Conservation (phyloP, 2,113 vertebrate species). For the Triplophysa rosa region DNA sequence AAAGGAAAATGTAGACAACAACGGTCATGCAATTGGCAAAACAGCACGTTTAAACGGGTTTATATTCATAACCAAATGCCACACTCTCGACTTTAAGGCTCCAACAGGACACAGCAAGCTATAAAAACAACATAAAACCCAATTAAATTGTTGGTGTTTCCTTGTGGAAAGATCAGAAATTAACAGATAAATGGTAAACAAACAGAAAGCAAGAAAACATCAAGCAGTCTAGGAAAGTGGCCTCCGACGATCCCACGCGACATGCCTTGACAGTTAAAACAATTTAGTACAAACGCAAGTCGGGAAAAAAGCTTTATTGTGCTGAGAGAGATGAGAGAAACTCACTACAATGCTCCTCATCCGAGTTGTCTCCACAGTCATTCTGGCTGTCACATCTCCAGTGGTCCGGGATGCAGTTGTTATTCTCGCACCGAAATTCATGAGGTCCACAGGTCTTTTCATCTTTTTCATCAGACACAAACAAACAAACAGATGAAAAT, state of each 20-base stretch:
- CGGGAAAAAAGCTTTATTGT: conserved; percentile 45
- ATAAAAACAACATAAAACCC: conserved; percentile 12
- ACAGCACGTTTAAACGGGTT: not conserved
- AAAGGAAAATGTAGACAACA: not conserved
- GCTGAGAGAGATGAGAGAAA: conserved; percentile 55
- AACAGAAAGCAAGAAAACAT: conserved; percentile 3
- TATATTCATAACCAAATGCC: too few species aligned
- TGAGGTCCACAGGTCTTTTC: conserved; percentile 98
- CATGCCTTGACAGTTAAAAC: conserved; percentile 33
- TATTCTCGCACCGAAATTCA: conserved; percentile 97
- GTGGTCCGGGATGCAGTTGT: conserved; percentile 98
- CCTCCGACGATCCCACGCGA: conserved; percentile 9
- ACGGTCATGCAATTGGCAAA: not conserved
- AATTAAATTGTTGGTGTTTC: conserved; percentile 24
- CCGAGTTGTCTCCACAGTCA: conserved; percentile 96
- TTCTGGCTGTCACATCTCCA: conserved; percentile 98
- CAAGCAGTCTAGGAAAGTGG: not conserved
- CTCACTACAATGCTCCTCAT: conserved; percentile 98
- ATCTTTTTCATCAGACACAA: conserved; percentile 82
- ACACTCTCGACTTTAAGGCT: not conserved
- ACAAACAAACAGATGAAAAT: conserved; percentile 73
- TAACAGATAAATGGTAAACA: conserved; percentile 25
- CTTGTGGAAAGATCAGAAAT: conserved; percentile 43
- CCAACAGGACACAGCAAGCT: not conserved
- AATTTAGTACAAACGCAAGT: conserved; percentile 34